Percentiles rank a stretch among this genome's conserved stretches.
Evolutionary conservation across 2,888 invertebrate species (phyloP).

Genomic region (Pyrrhia umbra): DNA sequence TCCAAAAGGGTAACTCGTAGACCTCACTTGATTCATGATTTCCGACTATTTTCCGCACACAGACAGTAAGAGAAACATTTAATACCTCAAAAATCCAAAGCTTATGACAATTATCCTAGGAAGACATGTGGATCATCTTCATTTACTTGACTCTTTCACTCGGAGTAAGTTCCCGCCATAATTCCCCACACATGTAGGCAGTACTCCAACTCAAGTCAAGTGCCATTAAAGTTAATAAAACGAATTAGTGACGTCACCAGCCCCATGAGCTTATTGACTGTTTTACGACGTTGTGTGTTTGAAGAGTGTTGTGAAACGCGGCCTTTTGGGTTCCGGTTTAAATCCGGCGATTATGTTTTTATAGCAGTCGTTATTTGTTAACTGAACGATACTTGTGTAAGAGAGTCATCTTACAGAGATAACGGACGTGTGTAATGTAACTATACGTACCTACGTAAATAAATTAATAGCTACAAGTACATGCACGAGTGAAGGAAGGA

Average conservation of each 20-base stretch:
- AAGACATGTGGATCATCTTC: not conserved
- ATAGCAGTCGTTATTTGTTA: conserved; percentile 37
- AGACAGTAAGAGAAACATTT: too few species aligned
- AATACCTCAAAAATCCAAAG: too few species aligned
- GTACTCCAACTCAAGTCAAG: conserved; percentile 7
- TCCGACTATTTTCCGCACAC: too few species aligned
- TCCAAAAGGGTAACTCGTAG: too few species aligned
- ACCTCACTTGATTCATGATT: too few species aligned
- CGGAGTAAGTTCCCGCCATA: not conserved
- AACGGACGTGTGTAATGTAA: not conserved
- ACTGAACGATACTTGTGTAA: conserved; percentile 4
- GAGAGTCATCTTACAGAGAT: not conserved
- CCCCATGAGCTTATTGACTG: conserved; percentile 43
- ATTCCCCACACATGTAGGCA: conserved; percentile 18
- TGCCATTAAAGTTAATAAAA: conserved; percentile 47
- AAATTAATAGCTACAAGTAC: too few species aligned
- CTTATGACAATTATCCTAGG: not conserved
- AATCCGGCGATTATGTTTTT: conserved; percentile 47
- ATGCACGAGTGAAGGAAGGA: too few species aligned
- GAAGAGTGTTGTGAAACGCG: conserved; percentile 48
- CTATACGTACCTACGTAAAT: too few species aligned
- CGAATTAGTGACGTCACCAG: conserved; percentile 44
- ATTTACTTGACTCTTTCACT: not conserved
- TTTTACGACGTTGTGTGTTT: conserved; percentile 44
- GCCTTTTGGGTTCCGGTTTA: conserved; percentile 44